These are phyloP conservation scores for Nycticebus coucang DNA, from an alignment of 2,113 vertebrate species.

Conservation along the genomic window DNA sequence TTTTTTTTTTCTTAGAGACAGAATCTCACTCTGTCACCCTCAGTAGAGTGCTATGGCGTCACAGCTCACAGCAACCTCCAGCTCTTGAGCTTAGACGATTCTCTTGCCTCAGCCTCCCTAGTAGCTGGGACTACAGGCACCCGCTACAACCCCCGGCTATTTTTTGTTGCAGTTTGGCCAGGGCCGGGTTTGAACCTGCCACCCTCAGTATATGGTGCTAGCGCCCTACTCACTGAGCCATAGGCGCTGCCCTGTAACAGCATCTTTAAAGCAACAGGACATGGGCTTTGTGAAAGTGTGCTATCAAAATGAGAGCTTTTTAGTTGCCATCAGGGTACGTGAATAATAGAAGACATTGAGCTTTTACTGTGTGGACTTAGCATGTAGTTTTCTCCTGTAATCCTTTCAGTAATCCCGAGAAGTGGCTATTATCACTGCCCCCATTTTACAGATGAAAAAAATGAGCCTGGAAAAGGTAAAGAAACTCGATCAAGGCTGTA, in stretches of 20 bases:
- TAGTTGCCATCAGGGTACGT: not conserved
- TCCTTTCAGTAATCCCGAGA: not conserved
- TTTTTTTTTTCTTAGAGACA: too few species aligned
- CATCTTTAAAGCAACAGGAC: not conserved
- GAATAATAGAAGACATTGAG: not conserved
- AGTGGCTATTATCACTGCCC: not conserved
- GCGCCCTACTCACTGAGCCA: too few species aligned
- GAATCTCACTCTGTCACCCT: too few species aligned
- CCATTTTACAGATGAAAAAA: slow-evolving; percentile 51
- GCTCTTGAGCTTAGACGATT: too few species aligned
- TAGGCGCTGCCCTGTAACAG: not conserved
- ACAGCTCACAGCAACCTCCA: too few species aligned
- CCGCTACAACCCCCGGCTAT: too few species aligned
- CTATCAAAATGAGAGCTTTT: not conserved
- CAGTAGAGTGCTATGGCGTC: too few species aligned
- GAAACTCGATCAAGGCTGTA: not conserved
- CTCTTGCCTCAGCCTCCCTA: too few species aligned
- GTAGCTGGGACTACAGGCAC: too few species aligned
- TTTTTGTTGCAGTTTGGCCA: too few species aligned
- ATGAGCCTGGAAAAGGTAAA: not conserved
- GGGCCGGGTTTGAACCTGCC: too few species aligned
- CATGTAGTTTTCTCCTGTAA: not conserved
- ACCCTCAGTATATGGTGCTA: too few species aligned
- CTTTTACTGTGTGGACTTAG: not conserved
- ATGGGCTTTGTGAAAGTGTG: not conserved